Percentiles rank a stretch among this genome's conserved stretches.
Evolutionary conservation across 2,113 vertebrate species (phyloP).

Genomic region (Festucalex cinctus): DNA sequence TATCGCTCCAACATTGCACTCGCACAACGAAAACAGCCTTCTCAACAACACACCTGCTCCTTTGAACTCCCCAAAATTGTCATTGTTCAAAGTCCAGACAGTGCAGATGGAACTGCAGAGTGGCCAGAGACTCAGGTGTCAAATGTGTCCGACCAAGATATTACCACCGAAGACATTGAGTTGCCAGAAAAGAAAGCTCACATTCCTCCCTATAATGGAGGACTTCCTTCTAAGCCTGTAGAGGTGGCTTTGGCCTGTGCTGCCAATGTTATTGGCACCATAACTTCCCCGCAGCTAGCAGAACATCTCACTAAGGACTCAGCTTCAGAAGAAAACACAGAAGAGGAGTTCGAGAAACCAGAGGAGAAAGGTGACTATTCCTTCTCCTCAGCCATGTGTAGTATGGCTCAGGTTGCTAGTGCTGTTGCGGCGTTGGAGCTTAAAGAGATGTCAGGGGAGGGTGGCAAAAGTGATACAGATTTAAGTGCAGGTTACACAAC

Average conservation of each 20-base stretch:
- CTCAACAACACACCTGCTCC: constrained; percentile 73
- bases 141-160: constrained; percentile 56
- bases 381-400: constrained; percentile 84
- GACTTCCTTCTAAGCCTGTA: constrained; percentile 74
- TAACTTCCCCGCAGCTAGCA: constrained; percentile 84
- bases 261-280: constrained; percentile 89
- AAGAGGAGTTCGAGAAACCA: constrained; percentile 44
- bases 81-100: constrained; percentile 93
- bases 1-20: constrained; percentile 23
- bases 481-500: constrained; percentile 62
- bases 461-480: constrained; percentile 34
- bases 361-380: constrained; percentile 71
- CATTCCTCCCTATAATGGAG: constrained; percentile 18
- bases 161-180: constrained; percentile 41
- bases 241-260: constrained; percentile 89
- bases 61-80: constrained; percentile 94
- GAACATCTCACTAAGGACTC: constrained; percentile 77
- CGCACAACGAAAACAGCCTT: constrained; percentile 55
- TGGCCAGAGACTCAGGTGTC: constrained; percentile 74
- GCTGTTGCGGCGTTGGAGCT: constrained; percentile 84
- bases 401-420: constrained; percentile 87
- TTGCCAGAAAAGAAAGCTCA: constrained; percentile 42
- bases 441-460: constrained; percentile 61
- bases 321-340: constrained; percentile 43
- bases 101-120: constrained; percentile 74